Percentiles rank a stretch among this genome's conserved stretches.
These are phyloP conservation scores for Drosophila merina DNA, from an alignment of 2,888 invertebrate genomes.

Conservation along the genomic window DNA sequence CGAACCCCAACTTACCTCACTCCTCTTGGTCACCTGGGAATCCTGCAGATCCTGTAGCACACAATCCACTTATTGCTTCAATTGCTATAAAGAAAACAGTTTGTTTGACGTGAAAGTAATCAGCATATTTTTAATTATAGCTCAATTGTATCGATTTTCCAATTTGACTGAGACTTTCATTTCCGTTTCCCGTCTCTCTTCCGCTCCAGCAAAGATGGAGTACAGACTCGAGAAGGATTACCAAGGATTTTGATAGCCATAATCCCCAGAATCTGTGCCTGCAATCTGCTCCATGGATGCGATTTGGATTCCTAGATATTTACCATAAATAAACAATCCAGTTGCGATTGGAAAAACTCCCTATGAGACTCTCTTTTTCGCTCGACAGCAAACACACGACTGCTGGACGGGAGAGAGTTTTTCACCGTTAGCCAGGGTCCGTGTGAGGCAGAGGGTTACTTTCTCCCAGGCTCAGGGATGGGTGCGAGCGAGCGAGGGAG, in stretches of 20 bases:
- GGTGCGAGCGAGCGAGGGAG: conserved; percentile 3
- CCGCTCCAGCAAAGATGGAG: not conserved
- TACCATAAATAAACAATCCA: conserved; percentile 40
- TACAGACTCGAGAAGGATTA: not conserved
- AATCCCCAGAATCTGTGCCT: not conserved
- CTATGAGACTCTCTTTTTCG: conserved; percentile 30
- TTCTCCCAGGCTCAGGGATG: not conserved
- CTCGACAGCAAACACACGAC: conserved; percentile 49
- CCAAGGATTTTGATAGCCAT: not conserved
- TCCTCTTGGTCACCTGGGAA: not conserved
- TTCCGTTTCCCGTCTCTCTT: conserved; percentile 5
- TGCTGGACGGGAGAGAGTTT: conserved; percentile 33
- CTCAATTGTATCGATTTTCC: conserved; percentile 44
- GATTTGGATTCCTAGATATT: conserved; percentile 10
- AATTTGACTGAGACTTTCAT: conserved; percentile 9
- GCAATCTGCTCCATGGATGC: not conserved
- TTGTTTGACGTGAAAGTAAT: not conserved
- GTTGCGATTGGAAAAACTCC: conserved; percentile 19
- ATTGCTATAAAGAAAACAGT: conserved; percentile 1
- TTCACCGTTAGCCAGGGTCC: conserved; percentile 18
- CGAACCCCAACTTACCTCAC: not conserved
- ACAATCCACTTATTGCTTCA: not conserved
- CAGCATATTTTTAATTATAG: conserved; percentile 38
- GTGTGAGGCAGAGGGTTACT: not conserved
- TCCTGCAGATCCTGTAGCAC: not conserved